These are phyloP conservation scores for Equus przewalskii DNA, from an alignment of 2,113 vertebrate species.

Conservation along the genomic window DNA sequence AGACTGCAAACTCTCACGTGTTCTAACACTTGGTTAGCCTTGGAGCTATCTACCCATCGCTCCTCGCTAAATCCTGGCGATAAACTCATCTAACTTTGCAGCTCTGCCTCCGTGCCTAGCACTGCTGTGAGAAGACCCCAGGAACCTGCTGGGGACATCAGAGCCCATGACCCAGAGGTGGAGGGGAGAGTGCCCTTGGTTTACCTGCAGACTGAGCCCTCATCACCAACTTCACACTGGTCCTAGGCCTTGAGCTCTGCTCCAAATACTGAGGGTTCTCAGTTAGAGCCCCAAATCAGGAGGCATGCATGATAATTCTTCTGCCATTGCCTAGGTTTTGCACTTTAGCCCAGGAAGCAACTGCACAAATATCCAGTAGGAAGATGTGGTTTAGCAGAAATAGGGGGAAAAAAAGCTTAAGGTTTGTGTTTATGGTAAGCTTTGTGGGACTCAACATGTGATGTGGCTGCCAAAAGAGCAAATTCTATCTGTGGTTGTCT, in stretches of 20 bases:
- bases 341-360: background rate
- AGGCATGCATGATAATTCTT: background rate
- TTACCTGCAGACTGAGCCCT: background rate
- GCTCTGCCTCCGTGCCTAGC: background rate
- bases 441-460: background rate
- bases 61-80: background rate
- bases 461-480: background rate
- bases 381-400: background rate
- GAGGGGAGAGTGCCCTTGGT: too few species aligned
- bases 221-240: background rate
- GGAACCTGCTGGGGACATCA: background rate
- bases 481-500: background rate
- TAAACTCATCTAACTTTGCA: background rate
- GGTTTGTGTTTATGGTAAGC: background rate
- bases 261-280: rapidly evolving
- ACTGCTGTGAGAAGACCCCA: background rate
- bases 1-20: background rate
- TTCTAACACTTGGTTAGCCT: background rate
- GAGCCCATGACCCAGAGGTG: background rate
- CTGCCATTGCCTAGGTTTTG: background rate
- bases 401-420: background rate
- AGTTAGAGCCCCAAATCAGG: background rate
- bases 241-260: background rate
- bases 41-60: background rate
- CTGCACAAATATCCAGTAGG: background rate